These are phyloP conservation scores for Nibea albiflora DNA, from an alignment of 2,113 vertebrate species.

Conservation along the genomic window DNA sequence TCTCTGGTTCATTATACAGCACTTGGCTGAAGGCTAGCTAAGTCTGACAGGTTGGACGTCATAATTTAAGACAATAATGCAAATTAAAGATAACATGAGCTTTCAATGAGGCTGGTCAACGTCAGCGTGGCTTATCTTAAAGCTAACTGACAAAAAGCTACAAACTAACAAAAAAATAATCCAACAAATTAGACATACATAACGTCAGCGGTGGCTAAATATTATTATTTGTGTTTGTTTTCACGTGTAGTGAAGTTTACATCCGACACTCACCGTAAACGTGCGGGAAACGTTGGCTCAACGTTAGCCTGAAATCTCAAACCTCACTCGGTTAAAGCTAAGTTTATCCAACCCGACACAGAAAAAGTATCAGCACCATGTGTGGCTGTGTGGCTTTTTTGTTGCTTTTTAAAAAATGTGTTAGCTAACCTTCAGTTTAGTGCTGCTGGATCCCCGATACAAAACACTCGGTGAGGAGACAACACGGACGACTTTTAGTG, in stretches of 20 bases:
- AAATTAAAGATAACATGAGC: not conserved
- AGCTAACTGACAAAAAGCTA: not conserved
- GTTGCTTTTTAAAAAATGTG: not conserved
- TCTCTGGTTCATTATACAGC: not conserved
- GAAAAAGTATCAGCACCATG: fast-evolving
- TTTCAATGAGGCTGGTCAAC: too few relatives aligned
- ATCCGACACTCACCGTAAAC: conserved; percentile 1
- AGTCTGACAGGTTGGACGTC: too few relatives aligned
- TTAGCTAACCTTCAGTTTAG: conserved; percentile 49
- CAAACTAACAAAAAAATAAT: not conserved
- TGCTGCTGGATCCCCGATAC: conserved; percentile 4
- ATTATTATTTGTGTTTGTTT: not conserved
- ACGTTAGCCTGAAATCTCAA: not conserved
- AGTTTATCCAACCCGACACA: not conserved
- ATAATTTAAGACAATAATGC: not conserved
- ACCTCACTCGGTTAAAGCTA: not conserved
- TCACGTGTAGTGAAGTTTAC: conserved; percentile 41
- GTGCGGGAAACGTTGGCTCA: not conserved
- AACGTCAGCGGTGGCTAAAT: not conserved
- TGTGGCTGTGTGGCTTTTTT: not conserved
- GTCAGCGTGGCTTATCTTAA: not conserved
- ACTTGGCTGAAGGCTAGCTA: too few relatives aligned
- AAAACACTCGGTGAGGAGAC: not conserved
- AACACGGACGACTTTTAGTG: conserved; percentile 59
- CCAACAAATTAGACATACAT: not conserved